A percentile compares a stretch with the other conserved stretches of the same genome.
Conservation (phyloP, 2,888 invertebrate species). For the Trachelus stipa region DNA sequence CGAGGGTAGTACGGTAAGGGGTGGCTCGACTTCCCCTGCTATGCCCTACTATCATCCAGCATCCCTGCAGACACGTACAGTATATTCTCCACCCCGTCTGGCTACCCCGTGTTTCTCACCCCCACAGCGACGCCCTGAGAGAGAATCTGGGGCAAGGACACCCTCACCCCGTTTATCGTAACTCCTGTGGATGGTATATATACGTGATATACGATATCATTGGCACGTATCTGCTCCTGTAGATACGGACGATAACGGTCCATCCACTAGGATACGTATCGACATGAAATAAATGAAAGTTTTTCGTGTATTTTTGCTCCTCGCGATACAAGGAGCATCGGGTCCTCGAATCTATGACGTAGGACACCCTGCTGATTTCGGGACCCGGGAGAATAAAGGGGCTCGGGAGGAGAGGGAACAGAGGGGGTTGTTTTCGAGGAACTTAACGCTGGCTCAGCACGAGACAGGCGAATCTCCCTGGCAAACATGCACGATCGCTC, state of each 20-base stretch:
- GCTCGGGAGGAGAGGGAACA: neutral
- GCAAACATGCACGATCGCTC: neutral
- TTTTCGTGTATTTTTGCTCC: too few relatives aligned
- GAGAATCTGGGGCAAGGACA: conserved; percentile 57
- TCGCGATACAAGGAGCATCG: neutral
- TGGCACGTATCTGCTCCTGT: neutral
- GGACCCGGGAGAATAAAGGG: neutral
- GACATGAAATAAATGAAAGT: too few relatives aligned
- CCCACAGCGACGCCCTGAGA: conserved; percentile 24
- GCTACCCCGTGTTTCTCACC: conserved; percentile 18
- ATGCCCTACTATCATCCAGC: conserved; percentile 32
- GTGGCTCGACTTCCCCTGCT: conserved; percentile 31
- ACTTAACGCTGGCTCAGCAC: neutral
- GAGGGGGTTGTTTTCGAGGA: neutral
- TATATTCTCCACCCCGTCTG: conserved; percentile 21
- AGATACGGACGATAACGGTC: neutral
- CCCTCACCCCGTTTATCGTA: conserved; percentile 21
- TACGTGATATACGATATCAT: neutral
- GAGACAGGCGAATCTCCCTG: neutral
- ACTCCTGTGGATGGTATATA: neutral
- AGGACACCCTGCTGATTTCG: neutral
- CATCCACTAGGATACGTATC: neutral
- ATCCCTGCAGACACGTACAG: neutral
- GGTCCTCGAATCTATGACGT: neutral
- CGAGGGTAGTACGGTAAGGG: neutral